Evolutionary conservation across 2,888 invertebrate species (phyloP).

Genomic region (Cerastis leucographa): DNA sequence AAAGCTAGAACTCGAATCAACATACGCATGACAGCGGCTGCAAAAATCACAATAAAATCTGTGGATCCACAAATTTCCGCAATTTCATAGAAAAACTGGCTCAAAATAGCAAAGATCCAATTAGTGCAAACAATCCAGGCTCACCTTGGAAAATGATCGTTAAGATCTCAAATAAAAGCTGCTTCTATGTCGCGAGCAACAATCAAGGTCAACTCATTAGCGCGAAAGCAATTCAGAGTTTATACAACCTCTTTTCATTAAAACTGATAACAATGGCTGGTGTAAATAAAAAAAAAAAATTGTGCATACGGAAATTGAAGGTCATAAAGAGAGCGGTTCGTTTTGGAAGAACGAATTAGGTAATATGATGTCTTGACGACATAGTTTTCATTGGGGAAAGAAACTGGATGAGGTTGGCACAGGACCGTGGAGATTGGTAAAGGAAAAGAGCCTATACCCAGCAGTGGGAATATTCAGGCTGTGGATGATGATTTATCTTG

Average conservation of each 20-base stretch:
- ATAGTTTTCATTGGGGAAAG: too few relatives aligned
- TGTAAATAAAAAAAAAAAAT: constrained; percentile 56
- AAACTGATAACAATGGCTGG: constrained; percentile 61
- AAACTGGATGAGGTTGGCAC: too few relatives aligned
- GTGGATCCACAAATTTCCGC: not conserved
- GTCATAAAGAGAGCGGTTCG: not conserved
- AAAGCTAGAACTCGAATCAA: not conserved
- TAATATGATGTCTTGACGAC: too few relatives aligned
- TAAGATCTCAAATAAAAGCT: constrained; percentile 51
- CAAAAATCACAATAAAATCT: not conserved
- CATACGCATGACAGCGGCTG: not conserved
- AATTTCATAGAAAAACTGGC: not conserved
- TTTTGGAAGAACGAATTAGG: not conserved
- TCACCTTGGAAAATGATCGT: constrained; percentile 54
- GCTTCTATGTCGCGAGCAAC: constrained; percentile 36
- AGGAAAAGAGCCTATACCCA: too few relatives aligned
- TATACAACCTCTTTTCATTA: constrained; percentile 59
- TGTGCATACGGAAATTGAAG: constrained; percentile 49
- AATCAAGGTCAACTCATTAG: constrained; percentile 66
- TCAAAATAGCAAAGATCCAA: constrained; percentile 40
- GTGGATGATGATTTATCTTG: too few relatives aligned
- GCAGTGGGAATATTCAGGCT: too few relatives aligned
- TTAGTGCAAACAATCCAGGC: constrained; percentile 38
- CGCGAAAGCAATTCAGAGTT: constrained; percentile 61
- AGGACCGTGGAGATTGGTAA: too few relatives aligned